These are phyloP conservation scores for Leptodon cayanensis DNA, from an alignment of 2,797 vertebrate species.

Conservation along the genomic window DNA sequence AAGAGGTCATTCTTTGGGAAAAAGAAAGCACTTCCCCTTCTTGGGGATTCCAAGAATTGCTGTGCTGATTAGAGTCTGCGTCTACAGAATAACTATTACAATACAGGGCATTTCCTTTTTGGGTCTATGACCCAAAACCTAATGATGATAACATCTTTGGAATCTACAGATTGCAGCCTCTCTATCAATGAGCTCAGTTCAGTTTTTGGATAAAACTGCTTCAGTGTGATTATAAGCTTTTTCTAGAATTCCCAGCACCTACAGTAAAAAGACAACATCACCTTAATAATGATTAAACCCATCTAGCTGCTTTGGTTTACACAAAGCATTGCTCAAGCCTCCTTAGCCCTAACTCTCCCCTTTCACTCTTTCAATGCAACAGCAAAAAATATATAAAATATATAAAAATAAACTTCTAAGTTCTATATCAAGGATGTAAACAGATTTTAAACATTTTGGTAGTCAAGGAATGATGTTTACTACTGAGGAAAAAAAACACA, in stretches of 20 bases:
- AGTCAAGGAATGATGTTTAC: not conserved
- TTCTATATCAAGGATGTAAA: not conserved
- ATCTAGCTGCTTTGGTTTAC: not conserved
- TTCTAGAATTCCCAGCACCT: not conserved
- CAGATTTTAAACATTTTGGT: not conserved
- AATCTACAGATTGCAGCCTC: not conserved
- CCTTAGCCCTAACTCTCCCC: not conserved
- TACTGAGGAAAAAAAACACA: rapidly evolving
- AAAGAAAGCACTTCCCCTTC: not conserved
- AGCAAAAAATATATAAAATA: not conserved
- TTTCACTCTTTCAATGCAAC: not conserved
- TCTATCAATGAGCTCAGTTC: not conserved
- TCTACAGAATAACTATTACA: not conserved
- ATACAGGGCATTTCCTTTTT: not conserved
- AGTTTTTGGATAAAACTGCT: not conserved
- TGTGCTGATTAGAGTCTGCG: not conserved
- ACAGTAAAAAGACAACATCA: not conserved
- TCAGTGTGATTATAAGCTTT: not conserved
- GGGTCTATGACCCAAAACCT: not conserved
- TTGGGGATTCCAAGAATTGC: not conserved
- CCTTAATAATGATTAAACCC: not conserved
- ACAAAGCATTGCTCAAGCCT: not conserved
- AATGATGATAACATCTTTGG: not conserved
- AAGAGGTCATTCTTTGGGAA: not conserved
- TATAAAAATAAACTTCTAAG: not conserved